Percentiles rank a stretch among this genome's conserved stretches.
Conservation (phyloP, 2,797 vertebrate genomes). For the Rallus crepitans region DNA sequence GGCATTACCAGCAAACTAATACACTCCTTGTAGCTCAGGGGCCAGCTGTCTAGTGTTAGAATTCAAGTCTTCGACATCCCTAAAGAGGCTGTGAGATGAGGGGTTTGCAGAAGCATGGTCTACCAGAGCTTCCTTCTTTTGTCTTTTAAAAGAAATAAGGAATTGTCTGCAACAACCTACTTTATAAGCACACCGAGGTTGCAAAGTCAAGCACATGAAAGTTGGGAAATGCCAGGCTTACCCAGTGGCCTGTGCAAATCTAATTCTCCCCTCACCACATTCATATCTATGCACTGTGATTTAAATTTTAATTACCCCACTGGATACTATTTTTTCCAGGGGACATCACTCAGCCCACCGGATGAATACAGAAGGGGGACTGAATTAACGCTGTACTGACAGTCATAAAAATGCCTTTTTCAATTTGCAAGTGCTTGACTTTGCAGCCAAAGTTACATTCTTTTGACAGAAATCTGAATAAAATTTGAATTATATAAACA, state of each 20-base stretch:
- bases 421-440: not conserved
- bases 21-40: rapidly evolving
- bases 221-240: not conserved
- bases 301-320: not conserved
- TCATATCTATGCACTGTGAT: not conserved
- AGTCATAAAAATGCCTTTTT: not conserved
- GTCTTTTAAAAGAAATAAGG: not conserved
- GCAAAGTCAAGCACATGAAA: not conserved
- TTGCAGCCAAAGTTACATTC: not conserved
- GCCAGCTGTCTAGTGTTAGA: not conserved
- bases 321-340: not conserved
- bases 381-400: not conserved
- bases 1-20: not conserved
- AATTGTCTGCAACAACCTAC: not conserved
- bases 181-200: not conserved
- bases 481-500: slow-evolving; percentile 38
- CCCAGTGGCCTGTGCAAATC: not conserved
- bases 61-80: not conserved
- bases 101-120: not conserved
- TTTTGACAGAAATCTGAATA: not conserved
- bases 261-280: not conserved
- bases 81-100: rapidly evolving
- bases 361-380: not conserved
- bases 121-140: not conserved
- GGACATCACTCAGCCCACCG: not conserved